Evolutionary conservation across 2,888 invertebrate genomes (phyloP).

Genomic region (Tridacna crocea): DNA sequence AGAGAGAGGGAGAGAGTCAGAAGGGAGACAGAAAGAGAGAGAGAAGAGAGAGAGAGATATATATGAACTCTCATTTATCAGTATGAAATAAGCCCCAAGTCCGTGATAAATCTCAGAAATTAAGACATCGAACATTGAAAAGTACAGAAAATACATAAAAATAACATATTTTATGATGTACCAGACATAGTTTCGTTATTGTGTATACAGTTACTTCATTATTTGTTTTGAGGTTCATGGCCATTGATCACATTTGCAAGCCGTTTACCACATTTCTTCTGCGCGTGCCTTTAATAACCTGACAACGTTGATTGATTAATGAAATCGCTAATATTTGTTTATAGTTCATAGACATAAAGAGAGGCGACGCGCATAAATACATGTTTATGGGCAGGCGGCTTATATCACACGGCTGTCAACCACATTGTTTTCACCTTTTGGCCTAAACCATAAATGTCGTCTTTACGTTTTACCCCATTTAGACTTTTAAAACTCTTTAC

Average conservation of each 20-base stretch:
- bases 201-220: too few relatives aligned
- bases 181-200: too few relatives aligned
- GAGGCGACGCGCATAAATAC: neutral
- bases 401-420: neutral
- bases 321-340: neutral
- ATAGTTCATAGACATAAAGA: neutral
- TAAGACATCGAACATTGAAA: too few relatives aligned
- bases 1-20: too few relatives aligned
- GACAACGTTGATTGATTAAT: constrained; percentile 4
- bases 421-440: neutral
- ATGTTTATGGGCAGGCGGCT: neutral
- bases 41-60: too few relatives aligned
- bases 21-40: too few relatives aligned
- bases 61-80: too few relatives aligned
- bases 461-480: neutral
- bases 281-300: constrained; percentile 7
- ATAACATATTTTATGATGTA: too few relatives aligned
- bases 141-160: too few relatives aligned
- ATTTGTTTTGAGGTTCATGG: neutral
- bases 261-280: constrained; percentile 15
- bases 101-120: too few relatives aligned
- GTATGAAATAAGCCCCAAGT: too few relatives aligned
- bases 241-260: neutral
- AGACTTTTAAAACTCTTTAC: too few relatives aligned
- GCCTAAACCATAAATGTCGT: neutral